These are phyloP conservation scores for Sisyra nigra DNA, from an alignment of 2,888 invertebrate genomes.

Conservation along the genomic window DNA sequence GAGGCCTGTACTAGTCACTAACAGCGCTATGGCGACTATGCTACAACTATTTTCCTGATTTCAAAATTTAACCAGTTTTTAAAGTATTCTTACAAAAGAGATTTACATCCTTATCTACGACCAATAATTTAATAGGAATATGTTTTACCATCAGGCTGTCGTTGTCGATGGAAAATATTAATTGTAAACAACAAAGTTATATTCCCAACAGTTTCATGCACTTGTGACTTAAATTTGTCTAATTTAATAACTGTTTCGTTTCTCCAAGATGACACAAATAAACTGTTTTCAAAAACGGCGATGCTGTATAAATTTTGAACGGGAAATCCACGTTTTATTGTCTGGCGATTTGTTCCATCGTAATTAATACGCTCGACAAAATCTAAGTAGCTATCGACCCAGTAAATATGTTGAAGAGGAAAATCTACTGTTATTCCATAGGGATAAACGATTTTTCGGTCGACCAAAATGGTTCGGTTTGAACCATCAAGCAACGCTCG, in stretches of 20 bases:
- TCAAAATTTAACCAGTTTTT: no score
- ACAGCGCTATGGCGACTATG: no score
- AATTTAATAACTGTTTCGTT: conserved; percentile 44
- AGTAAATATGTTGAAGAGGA: conserved; percentile 53
- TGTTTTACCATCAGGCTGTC: conserved; percentile 55
- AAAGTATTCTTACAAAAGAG: no score
- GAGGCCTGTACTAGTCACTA: no score
- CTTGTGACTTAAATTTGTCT: conserved; percentile 36
- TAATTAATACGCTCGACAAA: conserved; percentile 65
- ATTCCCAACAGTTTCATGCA: conserved; percentile 30
- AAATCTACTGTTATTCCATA: conserved; percentile 56
- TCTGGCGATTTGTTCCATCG: conserved; percentile 47
- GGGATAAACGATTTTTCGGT: conserved; percentile 60
- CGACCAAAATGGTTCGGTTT: conserved; percentile 40
- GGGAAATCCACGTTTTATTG: conserved; percentile 35
- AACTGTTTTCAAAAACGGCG: conserved; percentile 52
- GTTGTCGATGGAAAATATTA: conserved; percentile 57
- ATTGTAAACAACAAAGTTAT: conserved; percentile 45
- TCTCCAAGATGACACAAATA: conserved; percentile 59
- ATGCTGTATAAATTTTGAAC: conserved; percentile 52
- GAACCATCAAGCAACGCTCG: conserved; percentile 48
- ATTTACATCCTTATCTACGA: no score
- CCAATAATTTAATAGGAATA: no score
- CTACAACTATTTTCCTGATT: no score
- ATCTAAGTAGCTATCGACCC: conserved; percentile 69